Evolutionary conservation across 2,888 invertebrate species (phyloP).

Genomic region (Diloba caeruleocephala): DNA sequence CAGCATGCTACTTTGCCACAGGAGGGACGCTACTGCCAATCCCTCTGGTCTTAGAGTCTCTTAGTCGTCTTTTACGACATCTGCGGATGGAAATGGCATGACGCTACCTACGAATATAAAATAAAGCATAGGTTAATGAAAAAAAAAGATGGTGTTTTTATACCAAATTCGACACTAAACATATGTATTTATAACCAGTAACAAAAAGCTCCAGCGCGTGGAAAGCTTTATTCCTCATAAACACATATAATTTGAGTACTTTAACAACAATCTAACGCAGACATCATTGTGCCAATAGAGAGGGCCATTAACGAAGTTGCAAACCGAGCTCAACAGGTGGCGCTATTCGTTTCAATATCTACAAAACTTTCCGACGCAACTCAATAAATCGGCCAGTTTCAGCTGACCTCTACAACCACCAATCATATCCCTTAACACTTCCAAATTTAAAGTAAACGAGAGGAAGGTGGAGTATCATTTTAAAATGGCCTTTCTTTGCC

Average conservation of each 20-base stretch:
- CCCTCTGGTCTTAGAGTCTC: too few relatives aligned
- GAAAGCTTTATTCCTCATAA: constrained; percentile 52
- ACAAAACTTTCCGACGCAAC: constrained; percentile 86
- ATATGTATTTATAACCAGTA: constrained; percentile 5
- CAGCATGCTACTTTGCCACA: too few relatives aligned
- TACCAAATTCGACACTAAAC: constrained; percentile 1
- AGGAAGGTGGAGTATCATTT: constrained; percentile 61
- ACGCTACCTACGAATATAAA: too few relatives aligned
- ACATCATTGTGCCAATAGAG: constrained; percentile 71
- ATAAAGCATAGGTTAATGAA: too few relatives aligned
- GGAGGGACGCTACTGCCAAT: too few relatives aligned
- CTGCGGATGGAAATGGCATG: too few relatives aligned
- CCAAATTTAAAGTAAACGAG: constrained; percentile 45
- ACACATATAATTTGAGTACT: constrained; percentile 58
- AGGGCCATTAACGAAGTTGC: constrained; percentile 84
- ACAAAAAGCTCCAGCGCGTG: constrained; percentile 30
- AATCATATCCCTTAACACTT: constrained; percentile 42
- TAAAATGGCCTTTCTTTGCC: constrained; percentile 75
- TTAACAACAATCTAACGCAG: constrained; percentile 61
- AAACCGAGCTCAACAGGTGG: constrained; percentile 84
- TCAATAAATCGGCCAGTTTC: constrained; percentile 81
- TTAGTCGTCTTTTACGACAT: too few relatives aligned
- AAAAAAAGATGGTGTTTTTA: too few relatives aligned
- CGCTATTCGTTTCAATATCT: constrained; percentile 88
- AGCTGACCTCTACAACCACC: constrained; percentile 56